Evolutionary conservation across 2,888 invertebrate genomes (phyloP), one percentile per base, ranked within the genome.

Genomic region (Drosophila suboccidentalis): DNA sequence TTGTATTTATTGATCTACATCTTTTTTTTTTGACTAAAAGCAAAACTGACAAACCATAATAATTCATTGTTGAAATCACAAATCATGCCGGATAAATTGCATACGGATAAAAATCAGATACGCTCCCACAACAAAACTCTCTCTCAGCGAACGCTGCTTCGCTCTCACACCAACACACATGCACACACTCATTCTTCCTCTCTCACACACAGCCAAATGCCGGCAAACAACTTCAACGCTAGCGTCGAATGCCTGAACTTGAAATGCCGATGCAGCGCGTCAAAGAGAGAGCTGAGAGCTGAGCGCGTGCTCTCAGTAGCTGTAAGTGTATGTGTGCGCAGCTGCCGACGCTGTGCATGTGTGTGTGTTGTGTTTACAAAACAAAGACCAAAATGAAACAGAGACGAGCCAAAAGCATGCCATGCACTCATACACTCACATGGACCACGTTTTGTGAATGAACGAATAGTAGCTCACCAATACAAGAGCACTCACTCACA

Each of bases 381-480:
- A 87, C 90, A 87, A 90, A 85, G 64, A 85, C 62, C 62, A 86
- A 71, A 72, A 66, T 44, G 66, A 76, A 77, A 63, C 66, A 80
- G 70, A 77, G 79, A 65, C 66, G 60, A 87, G 80, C 72, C 89
- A 75, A 88, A 82, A 82, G 89, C 81, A 82, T 88, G 89, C 81
- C 81, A 88, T 64, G 54, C 80, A 63, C 72, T 47, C 64, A 58
- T 50, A 70, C 76, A 63, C 63, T 60, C 49, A 53, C 47, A 50
- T 59, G 32, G 59, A 59, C 53, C 67, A 72, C 87, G 82, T 84
- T 86, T 86, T 88, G 90, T 90, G 90, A 87, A 90, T 87, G 87
- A 87, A 87, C 90, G 90, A 90, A 89, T 80, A 80, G 89, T 89
- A 77, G 82, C 73, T 69, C 79, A 87, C 83, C 69, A 69, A 83